Conservation (phyloP, 2,888 invertebrate genomes). For the Spicauda simplicius region DNA sequence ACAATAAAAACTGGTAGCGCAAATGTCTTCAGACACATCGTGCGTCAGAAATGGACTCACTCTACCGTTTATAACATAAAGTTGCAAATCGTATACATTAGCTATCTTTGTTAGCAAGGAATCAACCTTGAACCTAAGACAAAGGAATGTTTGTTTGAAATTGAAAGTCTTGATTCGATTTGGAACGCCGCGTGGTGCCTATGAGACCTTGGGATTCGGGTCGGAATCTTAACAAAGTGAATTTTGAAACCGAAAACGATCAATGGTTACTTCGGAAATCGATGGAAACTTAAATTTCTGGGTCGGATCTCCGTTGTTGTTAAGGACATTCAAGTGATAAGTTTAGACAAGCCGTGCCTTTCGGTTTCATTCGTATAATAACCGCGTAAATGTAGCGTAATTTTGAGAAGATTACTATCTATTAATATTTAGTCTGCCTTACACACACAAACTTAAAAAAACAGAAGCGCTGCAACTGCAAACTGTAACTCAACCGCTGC, state of each 20-base stretch:
- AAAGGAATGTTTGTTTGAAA: conserved; percentile 62
- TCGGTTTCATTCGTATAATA: no score
- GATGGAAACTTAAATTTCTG: no score
- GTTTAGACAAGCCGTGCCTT: no score
- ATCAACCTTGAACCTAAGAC: conserved; percentile 72
- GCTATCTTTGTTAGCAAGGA: conserved; percentile 42
- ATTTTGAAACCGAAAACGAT: conserved; percentile 9
- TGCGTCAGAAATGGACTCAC: background rate
- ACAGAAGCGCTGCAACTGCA: no score
- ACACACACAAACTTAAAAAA: no score
- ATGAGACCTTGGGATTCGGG: conserved; percentile 39
- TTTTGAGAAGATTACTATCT: no score
- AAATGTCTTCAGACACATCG: background rate
- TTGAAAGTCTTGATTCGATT: conserved; percentile 56
- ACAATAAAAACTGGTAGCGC: conserved; percentile 10
- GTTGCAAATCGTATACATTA: conserved; percentile 12
- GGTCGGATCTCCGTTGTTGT: no score
- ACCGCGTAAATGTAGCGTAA: no score
- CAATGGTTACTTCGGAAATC: no score
- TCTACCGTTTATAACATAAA: background rate
- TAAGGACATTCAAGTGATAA: no score
- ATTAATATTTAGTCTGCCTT: no score
- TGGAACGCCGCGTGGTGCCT: conserved; percentile 41
- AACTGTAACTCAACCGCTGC: no score
- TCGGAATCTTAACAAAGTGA: conserved; percentile 12